These are phyloP conservation scores for Cryptosula pallasiana DNA, from an alignment of 2,888 invertebrate species.

Conservation along the genomic window DNA sequence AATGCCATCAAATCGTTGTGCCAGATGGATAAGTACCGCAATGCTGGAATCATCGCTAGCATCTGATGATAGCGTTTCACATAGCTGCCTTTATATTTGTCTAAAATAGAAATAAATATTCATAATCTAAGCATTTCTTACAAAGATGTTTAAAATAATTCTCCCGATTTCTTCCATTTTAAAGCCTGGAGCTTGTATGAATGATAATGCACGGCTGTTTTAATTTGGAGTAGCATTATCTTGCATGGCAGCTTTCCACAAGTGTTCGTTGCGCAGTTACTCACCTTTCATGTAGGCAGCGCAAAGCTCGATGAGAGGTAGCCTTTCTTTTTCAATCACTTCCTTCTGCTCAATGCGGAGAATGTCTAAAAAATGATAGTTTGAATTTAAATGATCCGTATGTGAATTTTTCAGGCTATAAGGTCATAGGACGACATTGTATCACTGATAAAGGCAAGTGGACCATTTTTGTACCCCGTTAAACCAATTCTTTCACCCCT, in stretches of 20 bases:
- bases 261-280: too few relatives aligned
- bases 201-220: too few relatives aligned
- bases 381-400: too few relatives aligned
- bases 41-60: slow-evolving; percentile 4
- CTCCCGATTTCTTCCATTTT: not conserved
- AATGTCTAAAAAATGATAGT: slow-evolving; percentile 7
- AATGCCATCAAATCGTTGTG: slow-evolving; percentile 16
- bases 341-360: slow-evolving; percentile 19
- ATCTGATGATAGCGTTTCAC: slow-evolving; percentile 4
- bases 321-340: not conserved
- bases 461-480: too few relatives aligned
- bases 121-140: not conserved
- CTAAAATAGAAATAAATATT: not conserved
- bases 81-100: slow-evolving; percentile 12
- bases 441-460: too few relatives aligned
- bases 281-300: slow-evolving; percentile 20
- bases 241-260: too few relatives aligned
- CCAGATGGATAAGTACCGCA: slow-evolving; percentile 17
- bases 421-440: too few relatives aligned
- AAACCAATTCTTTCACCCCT: too few relatives aligned
- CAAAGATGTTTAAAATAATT: not conserved
- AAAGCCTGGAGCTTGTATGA: too few relatives aligned
- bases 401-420: too few relatives aligned
- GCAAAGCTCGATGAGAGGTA: not conserved
- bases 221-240: too few relatives aligned